These are phyloP conservation scores for Octodonta nipae DNA, from an alignment of 2,888 invertebrate genomes.

Conservation along the genomic window DNA sequence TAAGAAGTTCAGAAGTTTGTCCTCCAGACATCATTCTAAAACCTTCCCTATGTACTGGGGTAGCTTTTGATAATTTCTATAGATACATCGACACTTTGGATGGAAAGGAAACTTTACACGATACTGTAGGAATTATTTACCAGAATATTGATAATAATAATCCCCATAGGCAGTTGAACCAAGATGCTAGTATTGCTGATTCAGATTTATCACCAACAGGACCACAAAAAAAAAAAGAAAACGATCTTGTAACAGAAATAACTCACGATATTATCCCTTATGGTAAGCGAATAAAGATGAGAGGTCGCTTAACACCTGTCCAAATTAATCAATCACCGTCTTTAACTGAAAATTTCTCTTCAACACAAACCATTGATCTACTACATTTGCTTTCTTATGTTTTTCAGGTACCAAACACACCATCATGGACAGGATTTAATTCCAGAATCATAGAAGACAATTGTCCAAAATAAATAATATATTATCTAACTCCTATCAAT, in stretches of 20 bases:
- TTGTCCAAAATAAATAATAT: slow-evolving; percentile 16
- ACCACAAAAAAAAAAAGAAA: slow-evolving; percentile 1
- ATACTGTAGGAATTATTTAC: slow-evolving; percentile 24
- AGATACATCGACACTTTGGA: slow-evolving; percentile 16
- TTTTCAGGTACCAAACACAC: slow-evolving; percentile 16
- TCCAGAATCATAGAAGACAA: slow-evolving; percentile 17
- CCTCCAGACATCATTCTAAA: slow-evolving; percentile 20
- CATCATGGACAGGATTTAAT: slow-evolving; percentile 18
- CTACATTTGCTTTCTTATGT: slow-evolving; percentile 17
- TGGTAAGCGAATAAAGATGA: slow-evolving; percentile 4
- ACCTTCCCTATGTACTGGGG: slow-evolving; percentile 16
- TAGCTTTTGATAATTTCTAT: slow-evolving; percentile 13
- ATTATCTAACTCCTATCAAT: slow-evolving; percentile 23
- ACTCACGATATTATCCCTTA: slow-evolving; percentile 9
- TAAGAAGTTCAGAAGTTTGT: slow-evolving; percentile 12
- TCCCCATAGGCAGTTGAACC: slow-evolving; percentile 3
- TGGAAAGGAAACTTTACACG: slow-evolving; percentile 21
- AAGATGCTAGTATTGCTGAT: neutral
- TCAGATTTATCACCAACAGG: neutral
- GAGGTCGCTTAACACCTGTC: slow-evolving; percentile 5
- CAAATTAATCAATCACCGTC: slow-evolving; percentile 2
- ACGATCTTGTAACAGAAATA: slow-evolving; percentile 9
- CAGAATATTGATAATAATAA: slow-evolving; percentile 14
- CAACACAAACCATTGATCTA: slow-evolving; percentile 9
- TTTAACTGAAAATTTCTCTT: slow-evolving; percentile 1